Evolutionary conservation across 2,888 invertebrate genomes (phyloP), one percentile per base, ranked within the genome.

Genomic region (Morpho helenor): DNA sequence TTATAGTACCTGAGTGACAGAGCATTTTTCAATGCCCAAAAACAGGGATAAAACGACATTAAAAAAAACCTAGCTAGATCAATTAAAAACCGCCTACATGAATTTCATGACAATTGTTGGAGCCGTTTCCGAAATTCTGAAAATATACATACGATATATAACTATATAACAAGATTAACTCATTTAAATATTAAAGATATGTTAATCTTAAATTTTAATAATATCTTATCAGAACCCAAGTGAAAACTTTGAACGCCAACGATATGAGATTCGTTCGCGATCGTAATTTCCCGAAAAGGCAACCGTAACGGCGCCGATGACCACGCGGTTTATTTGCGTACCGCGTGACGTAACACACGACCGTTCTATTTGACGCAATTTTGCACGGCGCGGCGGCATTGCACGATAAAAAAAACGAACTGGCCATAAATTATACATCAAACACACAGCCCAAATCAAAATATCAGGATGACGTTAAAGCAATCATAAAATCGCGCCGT

Each of bases 291-390:
- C 61, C 56, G 64, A 63, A 66, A 66, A 67, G 65, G 67, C 66
- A 66, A 62, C 61, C 62, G 61, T 68, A 65, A 66, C 67, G 67
- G 59, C 59, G 62, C 43, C 61, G 63, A 61, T 66, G 63, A 66
- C 68, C 63, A 66, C 65, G 65, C 62, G 50, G 56, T 63, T 62
- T 72, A 68, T 74, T 73, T 70, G 66, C 66, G 66, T 61, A 61
- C 63, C 49, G 60, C 48, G 58, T 75, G 75, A 76, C 71, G 73
- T 66, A 57, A 53, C 60, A 62, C 63, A 62, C 53, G 56, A 43
- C 57, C 22, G 10, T 55, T 56, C 49, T 42, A 49, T 60, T 60
- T 59, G 59, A 64, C 59, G 60, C 59, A 60, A 54, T 60, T 57
- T 58, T 45, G 51, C 49, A 56, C 50, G 31, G 50, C 46, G 7